Evolutionary conservation across 2,113 vertebrate genomes (phyloP), one percentile per base, ranked within the genome.

Genomic region (Thamnaconus septentrionalis): DNA sequence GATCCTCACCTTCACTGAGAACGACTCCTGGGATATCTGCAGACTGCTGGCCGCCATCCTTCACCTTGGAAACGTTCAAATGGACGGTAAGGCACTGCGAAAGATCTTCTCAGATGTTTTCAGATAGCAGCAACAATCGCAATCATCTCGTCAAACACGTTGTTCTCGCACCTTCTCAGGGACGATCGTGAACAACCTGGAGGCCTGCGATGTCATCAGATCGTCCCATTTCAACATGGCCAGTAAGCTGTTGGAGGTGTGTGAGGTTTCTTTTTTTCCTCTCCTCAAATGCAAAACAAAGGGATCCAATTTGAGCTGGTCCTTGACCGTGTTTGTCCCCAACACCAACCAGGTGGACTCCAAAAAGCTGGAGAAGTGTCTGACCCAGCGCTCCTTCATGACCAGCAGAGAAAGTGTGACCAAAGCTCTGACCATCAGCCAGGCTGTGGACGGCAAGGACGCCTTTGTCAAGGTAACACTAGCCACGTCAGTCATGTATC

Each of bases 1-100:
- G 89, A 94, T 99, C 84, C 93, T 99, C 59, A 93, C 87, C 66
- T 99, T 99, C 89, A 92, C 94, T 0, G 96, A 98, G 56, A 91
- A 91, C 0, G 95, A 99, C 66, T 88, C 92, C 59, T 96, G 94
- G 94, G 94, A 96, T 73, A 93, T 98, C 86, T 94, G 79, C 75
- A 98, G 94, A 76, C 85, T 99, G 49, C 90, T 99, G 56, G 97
- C 95, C 9, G 91, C 94, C 0, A 93, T 99, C 47, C 92, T 99
- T 48, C 97, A 99, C 80, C 69, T 99, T 41, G 97, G 97, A 2
- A 99, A 99, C 0, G 71, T 98, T 43, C 73, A 88, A 9, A 98
- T 98, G 3, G 87, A 94, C 80, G 91, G 97, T 98, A 31, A 31
- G 18, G 18, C 18, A 31, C 18, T 31, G 18, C 8, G 1, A 11